Evolutionary conservation across 2,888 invertebrate species (phyloP).

Genomic region (Himalopsyche anomala): DNA sequence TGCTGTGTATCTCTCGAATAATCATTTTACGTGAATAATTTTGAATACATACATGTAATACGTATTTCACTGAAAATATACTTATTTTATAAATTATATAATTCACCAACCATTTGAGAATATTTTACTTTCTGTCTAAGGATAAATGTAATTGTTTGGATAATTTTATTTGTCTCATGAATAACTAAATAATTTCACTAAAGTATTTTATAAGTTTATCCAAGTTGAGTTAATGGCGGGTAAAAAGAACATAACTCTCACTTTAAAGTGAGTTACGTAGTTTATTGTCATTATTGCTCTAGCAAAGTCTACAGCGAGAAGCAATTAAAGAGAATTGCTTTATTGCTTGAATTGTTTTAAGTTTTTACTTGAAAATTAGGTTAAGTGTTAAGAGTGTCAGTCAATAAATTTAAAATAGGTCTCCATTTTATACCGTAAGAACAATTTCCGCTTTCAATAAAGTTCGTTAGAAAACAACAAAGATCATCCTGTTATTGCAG

Average conservation of each 20-base stretch:
- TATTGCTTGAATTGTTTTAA: conserved; percentile 46
- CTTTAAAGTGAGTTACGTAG: conserved; percentile 40
- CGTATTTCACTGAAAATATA: too few relatives aligned
- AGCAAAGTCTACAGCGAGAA: background rate
- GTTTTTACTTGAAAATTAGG: conserved; percentile 45
- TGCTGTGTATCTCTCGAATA: too few relatives aligned
- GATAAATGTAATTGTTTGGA: too few relatives aligned
- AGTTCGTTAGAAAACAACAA: too few relatives aligned
- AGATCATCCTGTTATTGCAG: too few relatives aligned
- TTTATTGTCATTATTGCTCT: conserved; percentile 39
- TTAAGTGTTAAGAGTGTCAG: background rate
- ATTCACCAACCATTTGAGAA: too few relatives aligned
- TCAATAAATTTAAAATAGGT: conserved; percentile 11
- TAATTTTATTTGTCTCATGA: conserved; percentile 33
- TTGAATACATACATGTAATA: too few relatives aligned
- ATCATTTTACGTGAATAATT: too few relatives aligned
- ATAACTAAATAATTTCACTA: conserved; percentile 26
- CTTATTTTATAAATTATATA: too few relatives aligned
- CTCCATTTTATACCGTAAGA: background rate
- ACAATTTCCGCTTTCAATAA: too few relatives aligned
- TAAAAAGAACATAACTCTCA: conserved; percentile 32
- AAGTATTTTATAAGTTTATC: conserved; percentile 27
- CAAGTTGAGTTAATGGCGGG: conserved; percentile 7
- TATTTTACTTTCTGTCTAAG: too few relatives aligned
- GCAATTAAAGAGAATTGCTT: conserved; percentile 44